These are phyloP conservation scores for Eupithecia abbreviata DNA, from an alignment of 2,888 invertebrate species.

Conservation along the genomic window DNA sequence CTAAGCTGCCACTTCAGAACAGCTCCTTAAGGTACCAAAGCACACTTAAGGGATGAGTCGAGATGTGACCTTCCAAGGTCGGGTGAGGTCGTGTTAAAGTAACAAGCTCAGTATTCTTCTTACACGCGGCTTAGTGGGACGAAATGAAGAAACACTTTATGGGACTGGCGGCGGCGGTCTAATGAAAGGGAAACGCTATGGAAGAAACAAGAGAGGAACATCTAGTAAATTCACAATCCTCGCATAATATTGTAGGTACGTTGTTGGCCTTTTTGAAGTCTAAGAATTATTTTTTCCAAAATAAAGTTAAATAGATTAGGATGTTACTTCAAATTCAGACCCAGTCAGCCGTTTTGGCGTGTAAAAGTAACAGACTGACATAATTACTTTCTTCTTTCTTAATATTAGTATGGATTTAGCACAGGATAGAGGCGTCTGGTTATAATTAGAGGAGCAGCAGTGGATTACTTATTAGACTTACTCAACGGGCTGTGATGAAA, in stretches of 20 bases:
- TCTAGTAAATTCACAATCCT: background rate
- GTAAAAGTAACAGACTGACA: too few relatives aligned
- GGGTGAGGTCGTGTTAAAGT: constrained; percentile 37
- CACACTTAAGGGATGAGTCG: constrained; percentile 44
- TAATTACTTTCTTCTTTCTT: too few relatives aligned
- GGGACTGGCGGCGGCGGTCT: background rate
- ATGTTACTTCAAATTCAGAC: too few relatives aligned
- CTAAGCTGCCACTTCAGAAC: constrained; percentile 8
- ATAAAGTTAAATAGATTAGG: too few relatives aligned
- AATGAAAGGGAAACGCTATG: background rate
- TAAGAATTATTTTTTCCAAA: too few relatives aligned
- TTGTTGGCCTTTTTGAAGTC: background rate
- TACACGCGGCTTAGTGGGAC: constrained; percentile 9
- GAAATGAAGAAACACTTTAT: constrained; percentile 21
- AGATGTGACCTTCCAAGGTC: constrained; percentile 42
- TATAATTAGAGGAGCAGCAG: too few relatives aligned
- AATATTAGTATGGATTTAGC: too few relatives aligned
- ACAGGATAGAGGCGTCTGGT: too few relatives aligned
- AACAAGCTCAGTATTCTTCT: constrained; percentile 15
- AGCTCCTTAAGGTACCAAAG: constrained; percentile 36
- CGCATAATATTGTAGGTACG: background rate
- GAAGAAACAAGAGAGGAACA: background rate
- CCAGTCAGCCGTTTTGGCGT: too few relatives aligned
- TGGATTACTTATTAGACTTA: too few relatives aligned
- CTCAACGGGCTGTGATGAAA: too few relatives aligned